These are phyloP conservation scores for Aphis craccivora DNA, from an alignment of 1,140 invertebrate genomes.

Conservation along the genomic window DNA sequence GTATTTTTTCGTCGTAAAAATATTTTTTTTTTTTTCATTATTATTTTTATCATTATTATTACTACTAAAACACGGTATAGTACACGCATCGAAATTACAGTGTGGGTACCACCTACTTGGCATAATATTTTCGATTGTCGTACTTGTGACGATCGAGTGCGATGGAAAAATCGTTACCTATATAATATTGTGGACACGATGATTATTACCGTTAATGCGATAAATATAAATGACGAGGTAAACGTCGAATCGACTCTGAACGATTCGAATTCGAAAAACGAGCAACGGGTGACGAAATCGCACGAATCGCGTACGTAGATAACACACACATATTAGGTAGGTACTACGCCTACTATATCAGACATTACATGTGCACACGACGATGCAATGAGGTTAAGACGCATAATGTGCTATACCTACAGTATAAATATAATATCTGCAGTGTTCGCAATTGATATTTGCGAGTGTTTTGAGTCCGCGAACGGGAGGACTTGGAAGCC, in stretches of 20 bases:
- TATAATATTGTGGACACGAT: neutral
- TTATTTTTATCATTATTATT: neutral
- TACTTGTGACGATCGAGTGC: neutral
- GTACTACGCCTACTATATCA: neutral
- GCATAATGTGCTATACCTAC: neutral
- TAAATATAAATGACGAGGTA: neutral
- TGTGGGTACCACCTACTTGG: too few species aligned
- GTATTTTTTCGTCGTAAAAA: neutral
- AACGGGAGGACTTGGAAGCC: neutral
- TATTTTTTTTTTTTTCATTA: neutral
- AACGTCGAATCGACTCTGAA: neutral
- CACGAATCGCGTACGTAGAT: neutral
- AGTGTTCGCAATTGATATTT: neutral
- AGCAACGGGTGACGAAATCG: neutral
- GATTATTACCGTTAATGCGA: neutral
- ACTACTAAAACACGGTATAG: neutral
- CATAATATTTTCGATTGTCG: neutral
- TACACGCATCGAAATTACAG: neutral
- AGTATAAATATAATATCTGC: neutral
- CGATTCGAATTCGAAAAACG: neutral
- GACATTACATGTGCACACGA: neutral
- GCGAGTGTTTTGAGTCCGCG: neutral
- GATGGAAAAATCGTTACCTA: neutral
- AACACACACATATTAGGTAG: too few species aligned
- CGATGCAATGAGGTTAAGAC: too few species aligned